Base-by-base conservation (phyloP, 1,140 invertebrate species). In the Hesperophylax magnus region DNA sequence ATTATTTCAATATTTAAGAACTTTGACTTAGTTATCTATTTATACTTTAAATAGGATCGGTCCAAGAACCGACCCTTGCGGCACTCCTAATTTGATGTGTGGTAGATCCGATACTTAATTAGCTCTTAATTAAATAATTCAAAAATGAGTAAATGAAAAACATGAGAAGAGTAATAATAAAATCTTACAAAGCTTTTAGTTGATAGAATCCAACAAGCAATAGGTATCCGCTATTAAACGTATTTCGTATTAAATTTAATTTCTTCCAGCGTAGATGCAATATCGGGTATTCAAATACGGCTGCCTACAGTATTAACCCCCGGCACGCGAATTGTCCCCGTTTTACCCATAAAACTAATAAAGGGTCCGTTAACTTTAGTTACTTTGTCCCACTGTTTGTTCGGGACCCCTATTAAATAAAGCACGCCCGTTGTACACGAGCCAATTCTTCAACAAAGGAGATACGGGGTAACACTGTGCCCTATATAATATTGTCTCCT, bases 341-440 rank as follows among this genome's bases (percentile, higher is more conserved):
- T 54, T 54, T 72, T 31, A 31, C 63, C 27, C 47, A 20, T 39
- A 67, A 54, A 53, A 27, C 69, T 20, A 72, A 72, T 72, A 72
- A 72, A 54, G 69, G 69, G 69, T 53, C 69, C 69, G 69, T 72
- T 72, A 72, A 53, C 69, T 72, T 72, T 72, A 53, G 47, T 54
- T 72, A 72, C 52, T 72, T 72, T 72, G 69, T 72, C 69, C 69
- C 47, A 54, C 69, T 72, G 69, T 72, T 72, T 72, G 20, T 56
- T 72, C 27, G 27, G 69, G 69, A 18, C 52, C 69, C 69, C 69
- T 34, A 31, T 67, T 67, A 17, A 67, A 2, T 67, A 17, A 67
- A 2, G 17, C 14, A 67, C 17, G 63, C 31, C 24, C n/a, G 63
- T 27, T 39, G 63, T 27, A 67, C 63, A 67, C 22, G 63, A 34